These are phyloP conservation scores for Nephrotoma guestfalica DNA, from an alignment of 2,888 invertebrate genomes.

Conservation along the genomic window DNA sequence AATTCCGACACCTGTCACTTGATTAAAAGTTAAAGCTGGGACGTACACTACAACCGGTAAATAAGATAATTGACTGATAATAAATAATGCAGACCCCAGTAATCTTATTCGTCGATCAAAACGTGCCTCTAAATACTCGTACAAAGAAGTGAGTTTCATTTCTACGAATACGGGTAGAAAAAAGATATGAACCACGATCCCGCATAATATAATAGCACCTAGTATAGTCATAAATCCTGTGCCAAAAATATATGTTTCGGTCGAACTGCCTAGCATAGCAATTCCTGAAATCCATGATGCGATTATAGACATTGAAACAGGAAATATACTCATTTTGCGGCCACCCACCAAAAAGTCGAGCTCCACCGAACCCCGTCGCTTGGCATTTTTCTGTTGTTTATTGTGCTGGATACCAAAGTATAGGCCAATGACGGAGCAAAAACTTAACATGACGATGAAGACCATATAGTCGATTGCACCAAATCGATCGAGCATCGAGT, in stretches of 20 bases:
- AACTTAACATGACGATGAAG: background rate
- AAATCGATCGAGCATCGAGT: background rate
- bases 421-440: background rate
- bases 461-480: background rate
- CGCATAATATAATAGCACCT: slow-evolving; percentile 25
- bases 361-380: slow-evolving; percentile 20
- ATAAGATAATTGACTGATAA: slow-evolving; percentile 35
- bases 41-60: slow-evolving; percentile 44
- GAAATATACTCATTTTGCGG: slow-evolving; percentile 49
- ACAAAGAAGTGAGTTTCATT: slow-evolving; percentile 54
- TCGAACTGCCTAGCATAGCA: slow-evolving; percentile 51
- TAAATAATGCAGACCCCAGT: slow-evolving; percentile 46
- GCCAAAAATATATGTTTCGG: slow-evolving; percentile 64
- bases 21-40: slow-evolving; percentile 49
- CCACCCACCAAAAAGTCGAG: slow-evolving; percentile 53
- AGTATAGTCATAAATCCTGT: slow-evolving; percentile 52
- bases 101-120: slow-evolving; percentile 53
- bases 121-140: slow-evolving; percentile 61
- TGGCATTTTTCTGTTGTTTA: background rate
- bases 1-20: slow-evolving; percentile 20
- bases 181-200: slow-evolving; percentile 43
- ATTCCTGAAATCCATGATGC: slow-evolving; percentile 43
- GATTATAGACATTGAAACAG: slow-evolving; percentile 54
- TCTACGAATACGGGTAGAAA: slow-evolving; percentile 58
- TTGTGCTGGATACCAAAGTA: background rate